phyloP scores from a whole-genome alignment of 2,797 vertebrate genomes.

The Sebastes variabilis region DNA sequence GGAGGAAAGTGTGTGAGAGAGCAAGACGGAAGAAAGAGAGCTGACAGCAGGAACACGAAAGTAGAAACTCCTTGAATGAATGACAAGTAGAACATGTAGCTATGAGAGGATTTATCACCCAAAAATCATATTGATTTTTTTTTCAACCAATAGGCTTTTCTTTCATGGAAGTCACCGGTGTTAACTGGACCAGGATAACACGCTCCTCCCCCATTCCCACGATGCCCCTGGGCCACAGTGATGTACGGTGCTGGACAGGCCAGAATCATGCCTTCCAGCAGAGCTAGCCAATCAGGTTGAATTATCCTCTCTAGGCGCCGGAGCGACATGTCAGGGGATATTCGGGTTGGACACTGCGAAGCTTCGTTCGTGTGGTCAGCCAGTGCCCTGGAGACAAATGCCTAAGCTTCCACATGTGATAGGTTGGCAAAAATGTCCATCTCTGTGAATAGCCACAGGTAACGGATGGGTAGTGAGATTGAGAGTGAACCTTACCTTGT shows the following conservation, averaged over 20 bases:
- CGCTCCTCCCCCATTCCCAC: constrained; percentile 46
- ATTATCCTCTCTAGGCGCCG: constrained; percentile 76
- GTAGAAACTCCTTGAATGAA: neutral
- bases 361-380: constrained; percentile 74
- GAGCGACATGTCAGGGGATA: constrained; percentile 74
- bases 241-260: constrained; percentile 81
- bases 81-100: neutral
- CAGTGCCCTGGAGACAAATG: constrained; percentile 74
- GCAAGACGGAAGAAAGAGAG: neutral
- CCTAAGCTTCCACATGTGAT: constrained; percentile 59
- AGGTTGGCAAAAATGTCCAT: constrained; percentile 61
- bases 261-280: constrained; percentile 84
- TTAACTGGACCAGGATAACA: constrained; percentile 79
- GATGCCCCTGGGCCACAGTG: constrained; percentile 72
- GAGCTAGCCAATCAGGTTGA: constrained; percentile 83
- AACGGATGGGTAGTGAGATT: constrained; percentile 31
- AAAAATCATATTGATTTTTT: neutral
- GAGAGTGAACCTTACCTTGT: constrained; percentile 14
- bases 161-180: constrained; percentile 52
- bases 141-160: constrained; percentile 25
- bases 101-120: neutral
- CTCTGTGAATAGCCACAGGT: constrained; percentile 67
- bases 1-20: constrained; percentile 1
- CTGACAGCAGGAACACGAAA: neutral
- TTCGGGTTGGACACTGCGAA: constrained; percentile 73